phyloP scores from a whole-genome alignment of 2,888 invertebrate genomes.

The Salticus scenicus region DNA sequence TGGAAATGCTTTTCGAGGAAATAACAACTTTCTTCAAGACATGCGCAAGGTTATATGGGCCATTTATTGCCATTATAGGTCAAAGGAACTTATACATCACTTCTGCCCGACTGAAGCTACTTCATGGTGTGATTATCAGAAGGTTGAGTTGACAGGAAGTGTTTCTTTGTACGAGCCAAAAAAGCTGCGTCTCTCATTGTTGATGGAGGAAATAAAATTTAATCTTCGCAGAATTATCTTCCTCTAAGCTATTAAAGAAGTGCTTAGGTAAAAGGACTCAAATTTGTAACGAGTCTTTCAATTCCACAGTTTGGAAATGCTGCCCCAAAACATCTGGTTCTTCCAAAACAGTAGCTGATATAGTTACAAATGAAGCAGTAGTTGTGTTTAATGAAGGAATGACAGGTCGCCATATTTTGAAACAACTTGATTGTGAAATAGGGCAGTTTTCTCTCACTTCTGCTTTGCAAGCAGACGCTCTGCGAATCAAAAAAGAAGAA shows the following conservation, averaged over 20 bases:
- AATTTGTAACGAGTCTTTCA: slow-evolving; percentile 28
- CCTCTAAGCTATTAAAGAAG: not conserved
- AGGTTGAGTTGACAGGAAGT: not conserved
- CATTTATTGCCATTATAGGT: not conserved
- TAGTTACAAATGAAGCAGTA: not conserved
- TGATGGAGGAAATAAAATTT: not conserved
- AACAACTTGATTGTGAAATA: not conserved
- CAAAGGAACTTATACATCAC: not conserved
- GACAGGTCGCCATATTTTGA: not conserved
- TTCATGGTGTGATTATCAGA: not conserved
- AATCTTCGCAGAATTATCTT: not conserved
- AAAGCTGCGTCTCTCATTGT: not conserved
- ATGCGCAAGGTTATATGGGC: slow-evolving; percentile 20
- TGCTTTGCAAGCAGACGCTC: not conserved
- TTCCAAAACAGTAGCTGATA: slow-evolving; percentile 7
- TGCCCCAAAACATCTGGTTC: slow-evolving; percentile 28
- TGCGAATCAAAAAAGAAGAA: not conserved
- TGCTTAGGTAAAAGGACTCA: slow-evolving; percentile 26
- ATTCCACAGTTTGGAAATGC: slow-evolving; percentile 13
- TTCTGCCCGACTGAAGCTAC: not conserved
- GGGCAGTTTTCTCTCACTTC: not conserved
- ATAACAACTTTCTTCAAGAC: not conserved
- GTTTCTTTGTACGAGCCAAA: not conserved
- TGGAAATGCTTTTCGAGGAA: slow-evolving; percentile 11
- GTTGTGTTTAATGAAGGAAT: slow-evolving; percentile 15